Evolutionary conservation across 2,888 invertebrate genomes (phyloP), one percentile per base, ranked within the genome.

Genomic region (Odontocerum albicorne): DNA sequence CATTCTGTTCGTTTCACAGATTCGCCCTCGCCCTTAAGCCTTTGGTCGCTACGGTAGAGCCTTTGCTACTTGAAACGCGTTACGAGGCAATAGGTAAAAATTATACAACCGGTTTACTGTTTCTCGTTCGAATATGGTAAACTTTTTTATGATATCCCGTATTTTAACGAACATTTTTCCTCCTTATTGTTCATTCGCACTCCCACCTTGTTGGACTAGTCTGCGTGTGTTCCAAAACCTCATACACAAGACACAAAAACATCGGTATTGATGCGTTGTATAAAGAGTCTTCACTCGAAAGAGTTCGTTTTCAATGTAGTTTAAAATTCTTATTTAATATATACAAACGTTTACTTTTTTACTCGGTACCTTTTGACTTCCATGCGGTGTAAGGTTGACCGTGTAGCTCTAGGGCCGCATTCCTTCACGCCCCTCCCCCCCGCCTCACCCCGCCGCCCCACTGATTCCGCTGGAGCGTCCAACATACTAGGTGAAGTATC

Each of bases 321-420:
- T n/a, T n/a, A n/a, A n/a, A n/a, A n/a, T n/a, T n/a, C n/a, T 27
- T 4, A 27, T 27, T 27, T 4, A 27, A 27, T 27, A 4, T 7
- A 27, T 27, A 10, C 27, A 27, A 27, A 27, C 10, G 27, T 27
- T n/a, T n/a, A n/a, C n/a, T n/a, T n/a, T 27, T 27, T 27, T 27
- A 27, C 27, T 7, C 10, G 4, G 27, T 7, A 10, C 27, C 27
- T 27, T 10, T 7, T 10, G 27, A 10, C 27, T 10, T 4, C 6
- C 4, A 4, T 27, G 27, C 10, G 4, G 10, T 27, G 4, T 27
- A 10, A 7, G 10, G 27, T 27, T 27, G 27, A 27, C 4, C 27
- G 10, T 27, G 27, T n/a, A n/a, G 27, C 27, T 35, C n/a, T 35
- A 43, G 45, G 33, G 45, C 45, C 45, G 33, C 45, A 45, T 45